Evolutionary conservation across 2,113 vertebrate genomes (phyloP).

Genomic region (Anarrhichthys ocellatus): DNA sequence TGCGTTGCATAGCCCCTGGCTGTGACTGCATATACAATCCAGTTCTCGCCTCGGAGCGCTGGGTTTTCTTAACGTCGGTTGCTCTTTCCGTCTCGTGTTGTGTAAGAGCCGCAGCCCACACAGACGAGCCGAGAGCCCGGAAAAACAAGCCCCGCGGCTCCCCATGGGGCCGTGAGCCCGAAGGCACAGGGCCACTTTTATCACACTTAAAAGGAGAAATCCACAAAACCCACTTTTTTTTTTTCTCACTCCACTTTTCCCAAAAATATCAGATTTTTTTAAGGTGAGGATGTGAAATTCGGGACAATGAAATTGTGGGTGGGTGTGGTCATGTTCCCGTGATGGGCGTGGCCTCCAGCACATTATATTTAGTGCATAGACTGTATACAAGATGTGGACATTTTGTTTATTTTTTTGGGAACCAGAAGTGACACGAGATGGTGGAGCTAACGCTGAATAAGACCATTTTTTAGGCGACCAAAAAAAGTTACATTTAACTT

Average conservation of each 20-base stretch:
- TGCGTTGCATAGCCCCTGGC: conserved; percentile 4
- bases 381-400: neutral
- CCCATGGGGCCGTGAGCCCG: neutral
- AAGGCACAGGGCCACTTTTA: neutral
- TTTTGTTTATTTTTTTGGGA: neutral
- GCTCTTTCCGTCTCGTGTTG: conserved; percentile 35
- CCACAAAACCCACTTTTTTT: neutral
- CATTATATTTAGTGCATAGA: neutral
- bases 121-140: neutral
- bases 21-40: neutral
- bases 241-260: neutral
- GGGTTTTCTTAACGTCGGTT: conserved; percentile 30
- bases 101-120: conserved; percentile 44
- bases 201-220: neutral
- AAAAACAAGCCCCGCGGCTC: neutral
- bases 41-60: conserved; percentile 7
- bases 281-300: too few species aligned
- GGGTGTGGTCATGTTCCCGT: neutral
- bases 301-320: neutral
- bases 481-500: too few species aligned
- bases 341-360: neutral
- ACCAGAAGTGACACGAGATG: too few species aligned
- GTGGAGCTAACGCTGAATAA: too few species aligned
- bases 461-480: too few species aligned
- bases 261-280: too few species aligned